Evolutionary conservation across 53 echinoderm and acorn worm genomes (phyloP), one percentile per base, ranked within the genome.

Genomic region (Henricia sp.): DNA sequence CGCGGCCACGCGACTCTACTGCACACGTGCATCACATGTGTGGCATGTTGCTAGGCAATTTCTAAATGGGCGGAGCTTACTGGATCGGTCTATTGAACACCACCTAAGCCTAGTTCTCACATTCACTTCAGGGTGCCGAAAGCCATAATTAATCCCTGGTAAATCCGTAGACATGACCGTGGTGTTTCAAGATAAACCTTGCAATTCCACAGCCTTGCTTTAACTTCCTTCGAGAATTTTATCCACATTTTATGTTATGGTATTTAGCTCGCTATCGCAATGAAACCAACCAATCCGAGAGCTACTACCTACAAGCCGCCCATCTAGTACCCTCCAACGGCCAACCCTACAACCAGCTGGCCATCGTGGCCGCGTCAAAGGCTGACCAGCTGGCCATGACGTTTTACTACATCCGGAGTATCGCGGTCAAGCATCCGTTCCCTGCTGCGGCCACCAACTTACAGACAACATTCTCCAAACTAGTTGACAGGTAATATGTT

Each of bases 331-430:
- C 99, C 23, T 90, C 94, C 68, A 99, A 94, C 35, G 99, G 99
- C 53, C 99, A 99, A 50, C 99, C 99, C 0, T 99, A 99, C 87
- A 99, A 99, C 74, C 99, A 99, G 71, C 92, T 99, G 72, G 99
- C 99, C 71, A 99, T 99, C 9, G 92, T 99, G 36, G 92, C 99
- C 11, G 99, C 99, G 14, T 86, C 92, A 55, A 92, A 92, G 83
- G 94, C 91, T 37, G 99, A 99, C 87, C 99, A 99, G 65, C 89
- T 99, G 19, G 92, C 99, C 56, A 99, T 94, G 94, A 90, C 92
- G 25, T 99, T 99, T 77, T 99, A 94, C 78, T 99, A 99, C 87
- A 94, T 99, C 87, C 56, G 99, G 13, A 99, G 99, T 53, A 99
- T 94, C 2, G 99, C 99, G 13, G 99, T 99, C 86, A 92, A 92